These are phyloP conservation scores for Pardosa pseudoannulata DNA, from an alignment of 2,888 invertebrate genomes.

Conservation along the genomic window DNA sequence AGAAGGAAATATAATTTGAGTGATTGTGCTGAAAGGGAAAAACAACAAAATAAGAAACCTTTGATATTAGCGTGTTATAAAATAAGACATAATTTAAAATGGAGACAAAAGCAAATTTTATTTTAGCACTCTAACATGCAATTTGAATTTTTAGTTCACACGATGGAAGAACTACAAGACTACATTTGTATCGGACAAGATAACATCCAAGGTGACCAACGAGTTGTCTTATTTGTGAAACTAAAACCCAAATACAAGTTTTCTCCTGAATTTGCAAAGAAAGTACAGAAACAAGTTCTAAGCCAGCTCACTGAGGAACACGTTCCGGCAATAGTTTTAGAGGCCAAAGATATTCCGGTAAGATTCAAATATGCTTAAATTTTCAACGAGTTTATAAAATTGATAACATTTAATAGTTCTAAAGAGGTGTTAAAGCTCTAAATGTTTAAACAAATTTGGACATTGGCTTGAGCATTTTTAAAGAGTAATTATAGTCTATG, in stretches of 20 bases:
- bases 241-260: conserved; percentile 29
- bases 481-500: no score
- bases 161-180: conserved; percentile 57
- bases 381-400: no score
- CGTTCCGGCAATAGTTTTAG: conserved; percentile 52
- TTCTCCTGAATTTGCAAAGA: conserved; percentile 34
- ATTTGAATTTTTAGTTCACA: conserved; percentile 35
- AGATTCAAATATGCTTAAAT: no score
- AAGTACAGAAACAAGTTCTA: conserved; percentile 40
- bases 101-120: not conserved
- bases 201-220: conserved; percentile 43
- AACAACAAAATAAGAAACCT: no score
- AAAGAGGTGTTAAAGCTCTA: no score
- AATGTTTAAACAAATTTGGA: no score
- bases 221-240: conserved; percentile 55
- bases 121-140: not conserved
- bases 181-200: conserved; percentile 63
- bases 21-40: no score
- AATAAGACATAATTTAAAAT: no score
- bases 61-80: no score
- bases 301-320: conserved; percentile 55
- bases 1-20: no score
- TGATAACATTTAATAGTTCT: no score
- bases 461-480: no score
- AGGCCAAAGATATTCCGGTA: conserved; percentile 60